Base-by-base conservation (phyloP, 2,797 vertebrate genomes). In the Sebastes cheni region DNA sequence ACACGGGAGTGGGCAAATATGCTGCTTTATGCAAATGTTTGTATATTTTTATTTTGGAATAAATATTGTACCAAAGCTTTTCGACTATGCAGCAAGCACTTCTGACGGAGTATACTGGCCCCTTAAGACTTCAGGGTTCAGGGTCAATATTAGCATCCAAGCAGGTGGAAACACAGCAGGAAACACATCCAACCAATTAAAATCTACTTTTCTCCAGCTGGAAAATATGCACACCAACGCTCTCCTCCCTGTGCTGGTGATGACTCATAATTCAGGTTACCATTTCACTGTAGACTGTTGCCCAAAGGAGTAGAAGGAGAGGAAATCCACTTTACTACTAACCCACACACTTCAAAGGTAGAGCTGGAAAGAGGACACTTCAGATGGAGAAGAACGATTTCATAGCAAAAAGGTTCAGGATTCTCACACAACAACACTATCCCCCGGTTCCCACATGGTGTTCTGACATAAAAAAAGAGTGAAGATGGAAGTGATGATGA, bases 251-350 rank as follows among this genome's bases (percentile, higher is more conserved):
- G 30, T 1, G 2, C 68, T 27, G 50, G 18, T 46, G 58, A 69
- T 59, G 59, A 58, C 52, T 72, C 11, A 76, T 39, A 42, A 18
- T 50, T 18, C 65, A 68, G 59, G 27, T 55, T 69, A 60, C 6
- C 13, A 5, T 50, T 60, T 22, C 6, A n/a, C 13, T 61, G 20
- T 20, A 23, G 55, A 61, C 42, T 56, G 7, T 25, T 22, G 14
- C 56, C 27, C 59, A 69, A n/a, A 64, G 74, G 39, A 60, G 52
- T 14, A 7, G 8, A 12, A 50, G 36, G 66, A 67, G 34, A 27
- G 75, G 25, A 69, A 86, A 84, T 75, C 68, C 27, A 39, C 75
- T 82, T 80, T 58, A 8, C 32, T 66, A 18, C 42, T 8, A 42
- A 74, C 70, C 10, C 2, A 25, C 34, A 67, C 23, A 65, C 72